phyloP scores from a whole-genome alignment of 2,888 invertebrate genomes.

The Acleris holmiana region DNA sequence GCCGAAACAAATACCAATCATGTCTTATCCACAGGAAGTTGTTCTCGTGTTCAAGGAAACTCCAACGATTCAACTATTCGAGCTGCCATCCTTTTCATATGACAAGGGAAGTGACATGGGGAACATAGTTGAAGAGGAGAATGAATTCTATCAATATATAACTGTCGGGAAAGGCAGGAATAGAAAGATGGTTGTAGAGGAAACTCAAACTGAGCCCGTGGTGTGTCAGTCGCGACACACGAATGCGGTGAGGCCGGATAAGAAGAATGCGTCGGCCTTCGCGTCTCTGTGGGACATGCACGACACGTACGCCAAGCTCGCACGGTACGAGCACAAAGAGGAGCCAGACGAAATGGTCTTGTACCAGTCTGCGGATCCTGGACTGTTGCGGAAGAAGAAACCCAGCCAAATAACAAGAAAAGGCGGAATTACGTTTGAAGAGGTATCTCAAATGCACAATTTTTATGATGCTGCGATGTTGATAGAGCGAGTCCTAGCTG shows the following conservation, averaged over 20 bases:
- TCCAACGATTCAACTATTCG: constrained; percentile 86
- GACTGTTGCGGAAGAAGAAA: constrained; percentile 58
- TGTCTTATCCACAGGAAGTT: constrained; percentile 82
- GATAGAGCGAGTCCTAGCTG: constrained; percentile 89
- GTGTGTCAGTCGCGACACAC: constrained; percentile 87
- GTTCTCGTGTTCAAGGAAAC: constrained; percentile 88
- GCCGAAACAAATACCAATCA: constrained; percentile 59
- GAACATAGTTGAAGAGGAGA: constrained; percentile 83
- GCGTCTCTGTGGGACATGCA: constrained; percentile 92
- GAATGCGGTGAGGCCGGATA: constrained; percentile 80
- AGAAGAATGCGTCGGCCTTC: constrained; percentile 84
- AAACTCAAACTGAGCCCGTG: constrained; percentile 87
- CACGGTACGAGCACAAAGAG: constrained; percentile 53
- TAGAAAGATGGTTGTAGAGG: constrained; percentile 86
- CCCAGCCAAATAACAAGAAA: constrained; percentile 32
- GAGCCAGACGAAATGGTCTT: constrained; percentile 77
- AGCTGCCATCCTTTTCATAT: constrained; percentile 86
- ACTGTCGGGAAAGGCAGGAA: constrained; percentile 88
- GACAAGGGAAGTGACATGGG: constrained; percentile 85
- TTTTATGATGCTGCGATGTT: constrained; percentile 87
- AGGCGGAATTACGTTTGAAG: constrained; percentile 57
- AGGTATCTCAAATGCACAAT: constrained; percentile 57
- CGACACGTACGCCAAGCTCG: constrained; percentile 86
- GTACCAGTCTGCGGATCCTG: constrained; percentile 67
- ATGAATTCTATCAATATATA: constrained; percentile 87